Percentiles rank a stretch among this genome's conserved stretches.
These are phyloP conservation scores for Crematogaster levior DNA, from an alignment of 2,888 invertebrate genomes.

Conservation along the genomic window DNA sequence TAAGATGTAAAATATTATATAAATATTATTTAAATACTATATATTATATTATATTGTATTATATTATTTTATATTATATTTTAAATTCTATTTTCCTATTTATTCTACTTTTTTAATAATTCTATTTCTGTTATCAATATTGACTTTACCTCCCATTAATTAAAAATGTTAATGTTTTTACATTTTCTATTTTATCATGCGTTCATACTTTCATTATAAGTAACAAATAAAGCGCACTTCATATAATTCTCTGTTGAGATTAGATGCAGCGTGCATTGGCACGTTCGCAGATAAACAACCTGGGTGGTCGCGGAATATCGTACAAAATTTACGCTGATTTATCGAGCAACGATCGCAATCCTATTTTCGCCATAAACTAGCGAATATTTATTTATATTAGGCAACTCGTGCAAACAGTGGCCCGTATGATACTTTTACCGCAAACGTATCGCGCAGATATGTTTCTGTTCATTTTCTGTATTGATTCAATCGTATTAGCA, in stretches of 20 bases:
- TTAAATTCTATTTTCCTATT: neutral
- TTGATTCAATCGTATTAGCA: constrained; percentile 6
- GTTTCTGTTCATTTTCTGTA: neutral
- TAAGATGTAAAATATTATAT: neutral
- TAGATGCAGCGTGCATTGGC: neutral
- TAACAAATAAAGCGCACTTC: neutral
- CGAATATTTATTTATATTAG: constrained; percentile 39
- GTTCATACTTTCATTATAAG: neutral
- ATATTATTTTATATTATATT: no score
- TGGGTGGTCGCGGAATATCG: neutral
- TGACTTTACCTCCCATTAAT: neutral
- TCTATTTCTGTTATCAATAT: neutral
- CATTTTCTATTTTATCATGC: neutral
- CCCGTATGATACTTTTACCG: neutral
- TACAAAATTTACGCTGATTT: constrained; percentile 58
- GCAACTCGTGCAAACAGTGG: neutral
- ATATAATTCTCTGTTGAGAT: neutral
- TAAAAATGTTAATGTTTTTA: neutral
- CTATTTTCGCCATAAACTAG: constrained; percentile 4
- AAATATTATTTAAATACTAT: neutral
- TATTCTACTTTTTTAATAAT: no score
- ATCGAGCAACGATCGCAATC: constrained; percentile 19
- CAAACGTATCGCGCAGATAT: constrained; percentile 7
- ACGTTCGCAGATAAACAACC: constrained; percentile 27
- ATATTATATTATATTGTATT: no score